Percentiles rank a stretch among this genome's conserved stretches.
Conservation (phyloP, 2,888 invertebrate species). For the Leptothorax acervorum region DNA sequence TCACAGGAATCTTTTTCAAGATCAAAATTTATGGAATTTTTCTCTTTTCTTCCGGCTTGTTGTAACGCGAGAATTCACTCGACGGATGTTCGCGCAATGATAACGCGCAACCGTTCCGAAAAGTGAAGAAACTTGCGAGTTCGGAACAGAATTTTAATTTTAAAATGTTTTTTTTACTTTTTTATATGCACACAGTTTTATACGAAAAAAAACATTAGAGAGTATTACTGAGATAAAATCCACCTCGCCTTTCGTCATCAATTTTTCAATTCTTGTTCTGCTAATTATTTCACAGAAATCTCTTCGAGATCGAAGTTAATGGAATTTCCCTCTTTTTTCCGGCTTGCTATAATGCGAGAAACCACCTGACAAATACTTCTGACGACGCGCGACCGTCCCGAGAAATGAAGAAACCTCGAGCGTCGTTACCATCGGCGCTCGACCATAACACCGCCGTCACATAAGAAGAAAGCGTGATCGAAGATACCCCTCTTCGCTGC, state of each 20-base stretch:
- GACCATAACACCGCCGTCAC: conserved; percentile 68
- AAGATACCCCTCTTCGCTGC: conserved; percentile 56
- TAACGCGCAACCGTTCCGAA: conserved; percentile 54
- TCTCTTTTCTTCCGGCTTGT: background rate
- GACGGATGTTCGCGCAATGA: conserved; percentile 58
- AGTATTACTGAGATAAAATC: background rate
- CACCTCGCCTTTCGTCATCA: background rate
- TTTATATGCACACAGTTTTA: background rate
- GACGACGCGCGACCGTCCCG: conserved; percentile 56
- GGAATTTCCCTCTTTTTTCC: background rate
- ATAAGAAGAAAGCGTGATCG: conserved; percentile 70
- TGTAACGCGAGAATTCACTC: conserved; percentile 53
- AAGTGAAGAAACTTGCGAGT: conserved; percentile 64
- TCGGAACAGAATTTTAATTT: background rate
- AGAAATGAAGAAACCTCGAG: conserved; percentile 69
- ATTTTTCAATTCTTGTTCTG: background rate
- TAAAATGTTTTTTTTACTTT: background rate
- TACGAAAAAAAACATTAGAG: background rate
- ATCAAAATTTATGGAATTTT: background rate
- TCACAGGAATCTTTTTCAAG: background rate
- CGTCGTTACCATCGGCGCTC: conserved; percentile 66
- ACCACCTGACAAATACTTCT: conserved; percentile 61
- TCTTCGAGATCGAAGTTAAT: background rate
- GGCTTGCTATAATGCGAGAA: conserved; percentile 55
- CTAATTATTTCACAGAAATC: background rate